These are phyloP conservation scores for Semicossyphus pulcher DNA, from an alignment of 2,113 vertebrate species.

Conservation along the genomic window DNA sequence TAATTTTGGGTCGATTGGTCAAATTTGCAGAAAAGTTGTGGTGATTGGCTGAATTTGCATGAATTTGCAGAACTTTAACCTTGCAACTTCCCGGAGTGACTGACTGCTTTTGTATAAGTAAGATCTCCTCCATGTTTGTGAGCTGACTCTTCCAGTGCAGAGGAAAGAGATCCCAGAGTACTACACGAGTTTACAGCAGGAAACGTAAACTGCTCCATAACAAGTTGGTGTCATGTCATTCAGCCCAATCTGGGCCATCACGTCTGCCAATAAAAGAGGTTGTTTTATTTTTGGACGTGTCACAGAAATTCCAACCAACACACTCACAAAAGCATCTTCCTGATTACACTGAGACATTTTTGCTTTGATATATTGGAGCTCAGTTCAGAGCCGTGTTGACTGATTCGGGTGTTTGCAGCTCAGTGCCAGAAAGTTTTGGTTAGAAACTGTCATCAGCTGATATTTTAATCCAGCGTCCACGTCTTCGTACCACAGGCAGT, in stretches of 20 bases:
- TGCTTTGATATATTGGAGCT: background rate
- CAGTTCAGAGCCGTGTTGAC: slow-evolving; percentile 17
- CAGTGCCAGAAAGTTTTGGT: slow-evolving; percentile 5
- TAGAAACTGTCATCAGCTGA: slow-evolving; percentile 21
- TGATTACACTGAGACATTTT: slow-evolving; percentile 15
- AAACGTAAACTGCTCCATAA: background rate
- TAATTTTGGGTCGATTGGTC: too few relatives aligned
- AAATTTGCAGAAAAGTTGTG: too few relatives aligned
- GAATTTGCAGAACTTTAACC: too few relatives aligned
- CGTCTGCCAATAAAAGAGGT: background rate
- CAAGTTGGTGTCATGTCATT: background rate
- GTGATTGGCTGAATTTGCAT: too few relatives aligned
- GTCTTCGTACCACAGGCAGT: background rate
- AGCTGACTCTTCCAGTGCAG: too few relatives aligned
- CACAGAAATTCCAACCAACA: background rate
- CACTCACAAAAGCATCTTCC: background rate
- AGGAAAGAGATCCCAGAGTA: slow-evolving; percentile 10
- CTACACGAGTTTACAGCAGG: slow-evolving; percentile 9
- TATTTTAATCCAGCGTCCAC: slow-evolving; percentile 11
- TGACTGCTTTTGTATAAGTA: too few relatives aligned
- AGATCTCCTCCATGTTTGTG: too few relatives aligned
- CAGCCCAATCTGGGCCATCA: background rate
- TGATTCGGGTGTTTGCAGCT: slow-evolving; percentile 1
- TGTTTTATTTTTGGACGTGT: background rate
- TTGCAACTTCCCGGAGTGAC: too few relatives aligned